Evolutionary conservation across 2,113 vertebrate genomes (phyloP).

Genomic region (Montifringilla adamsi): DNA sequence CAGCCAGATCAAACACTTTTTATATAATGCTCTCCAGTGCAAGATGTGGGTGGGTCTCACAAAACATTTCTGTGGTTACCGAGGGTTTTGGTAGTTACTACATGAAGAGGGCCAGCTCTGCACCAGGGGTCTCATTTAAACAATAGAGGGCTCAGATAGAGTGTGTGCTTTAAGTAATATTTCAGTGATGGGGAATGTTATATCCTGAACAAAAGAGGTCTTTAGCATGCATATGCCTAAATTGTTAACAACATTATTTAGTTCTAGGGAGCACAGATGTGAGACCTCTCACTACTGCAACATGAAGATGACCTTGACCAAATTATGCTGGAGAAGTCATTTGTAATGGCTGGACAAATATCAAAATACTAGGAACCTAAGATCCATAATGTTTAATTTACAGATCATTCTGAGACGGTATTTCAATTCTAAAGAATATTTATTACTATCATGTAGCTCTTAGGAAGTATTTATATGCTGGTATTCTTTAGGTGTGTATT

Average conservation of each 20-base stretch:
- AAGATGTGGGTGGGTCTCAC: slow-evolving; percentile 25
- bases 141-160: not conserved
- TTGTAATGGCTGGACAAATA: not conserved
- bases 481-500: not conserved
- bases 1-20: not conserved
- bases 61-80: slow-evolving; percentile 44
- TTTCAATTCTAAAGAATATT: not conserved
- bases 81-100: not conserved
- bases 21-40: slow-evolving; percentile 12
- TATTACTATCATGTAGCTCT: not conserved
- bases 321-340: not conserved
- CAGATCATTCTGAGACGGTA: not conserved
- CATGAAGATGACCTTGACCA: not conserved
- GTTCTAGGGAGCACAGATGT: not conserved
- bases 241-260: not conserved
- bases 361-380: not conserved
- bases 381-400: not conserved
- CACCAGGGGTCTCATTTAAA: not conserved
- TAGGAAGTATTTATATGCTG: not conserved
- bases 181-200: not conserved
- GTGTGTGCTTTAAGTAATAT: not conserved
- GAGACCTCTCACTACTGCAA: not conserved
- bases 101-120: not conserved
- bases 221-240: not conserved
- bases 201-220: not conserved